Base-by-base conservation (phyloP, 1,140 invertebrate species). In the Formica selysi region DNA sequence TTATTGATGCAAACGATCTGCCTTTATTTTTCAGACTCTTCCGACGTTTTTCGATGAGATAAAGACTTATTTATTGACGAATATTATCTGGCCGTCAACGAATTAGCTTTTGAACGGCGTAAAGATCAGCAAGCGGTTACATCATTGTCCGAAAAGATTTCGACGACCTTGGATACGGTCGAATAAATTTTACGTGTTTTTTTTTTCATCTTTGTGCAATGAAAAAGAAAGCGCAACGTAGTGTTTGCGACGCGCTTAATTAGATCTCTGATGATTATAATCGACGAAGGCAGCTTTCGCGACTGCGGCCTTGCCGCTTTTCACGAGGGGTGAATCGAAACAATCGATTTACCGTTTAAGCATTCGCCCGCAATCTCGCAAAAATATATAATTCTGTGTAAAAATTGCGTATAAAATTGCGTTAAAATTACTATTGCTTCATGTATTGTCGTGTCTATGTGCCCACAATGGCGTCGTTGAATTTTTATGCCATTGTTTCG, bases 401-500 rank as follows among this genome's bases (percentile, higher is more conserved):
- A 29, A 29, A 29, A 26, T 22, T 41, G 16, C 54, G 54, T 26
- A n/a, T n/a, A n/a, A 48, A 81, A 71, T 59, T 41, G 16, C 54
- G 54, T 26, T 32, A 51, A 73, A 13, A 22, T 8, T 19, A 22
- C 73, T 73, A 44, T 61, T 73, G 36, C 29, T 26, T 44, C 29
- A 38, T 36, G 19, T 36, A 48, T 73, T 44, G n/a, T 32, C 22
- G 19, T 10, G 11, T 83, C 22, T 73, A 19, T 73, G 48, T 11
- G 38, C 51, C 8, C 7, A 22, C 54, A 26, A 10, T 29, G 26
- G n/a, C 41, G 38, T 44, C 29, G 54, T 83, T 83, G 54, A 83
- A 74, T 83, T 83, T 83, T 83, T 61, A 83, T 44, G 0, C 11
- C 13, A 73, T 81, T 81, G 68, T 83, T 73, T 73, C 38, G n/a